Percentiles rank a stretch among this genome's conserved stretches.
phyloP scores from a whole-genome alignment of 2,113 vertebrate species.

The Capreolus pygargus region DNA sequence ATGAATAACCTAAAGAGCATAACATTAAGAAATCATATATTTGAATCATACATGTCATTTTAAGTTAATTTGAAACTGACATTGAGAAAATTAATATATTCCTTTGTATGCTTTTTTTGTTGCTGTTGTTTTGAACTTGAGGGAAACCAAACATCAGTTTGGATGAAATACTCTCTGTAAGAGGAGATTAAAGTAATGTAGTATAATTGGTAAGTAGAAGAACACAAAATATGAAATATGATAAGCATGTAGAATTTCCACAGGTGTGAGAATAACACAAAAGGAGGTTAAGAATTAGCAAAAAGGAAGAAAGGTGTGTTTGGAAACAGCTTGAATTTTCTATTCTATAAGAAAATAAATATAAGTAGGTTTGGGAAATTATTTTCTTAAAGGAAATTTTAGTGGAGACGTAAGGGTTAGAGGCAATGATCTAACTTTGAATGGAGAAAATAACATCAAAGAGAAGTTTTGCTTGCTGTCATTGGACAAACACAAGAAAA shows the following conservation, averaged over 20 bases:
- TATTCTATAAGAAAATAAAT: not conserved
- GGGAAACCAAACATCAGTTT: not conserved
- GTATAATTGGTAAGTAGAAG: not conserved
- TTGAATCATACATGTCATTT: not conserved
- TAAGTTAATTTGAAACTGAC: slow-evolving; percentile 24
- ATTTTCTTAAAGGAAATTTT: not conserved
- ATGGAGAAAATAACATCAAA: not conserved
- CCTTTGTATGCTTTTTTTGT: not conserved
- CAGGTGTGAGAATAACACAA: slow-evolving; percentile 11
- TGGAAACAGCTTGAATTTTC: slow-evolving; percentile 30
- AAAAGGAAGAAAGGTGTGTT: not conserved
- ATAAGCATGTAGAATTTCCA: not conserved
- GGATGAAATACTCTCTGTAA: not conserved
- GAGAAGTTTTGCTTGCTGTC: not conserved
- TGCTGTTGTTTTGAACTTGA: not conserved
- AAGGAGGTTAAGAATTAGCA: slow-evolving; percentile 9
- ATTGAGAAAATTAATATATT: not conserved
- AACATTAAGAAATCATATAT: not conserved
- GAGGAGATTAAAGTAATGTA: slow-evolving; percentile 36
- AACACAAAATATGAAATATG: slow-evolving; percentile 22
- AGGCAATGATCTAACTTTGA: not conserved
- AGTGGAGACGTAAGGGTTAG: not conserved
- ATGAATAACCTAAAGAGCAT: not conserved
- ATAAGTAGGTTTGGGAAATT: not conserved
- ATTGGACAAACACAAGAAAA: not conserved